Base-by-base conservation (phyloP, 1,140 invertebrate species). In the Epicauta chinensis region DNA sequence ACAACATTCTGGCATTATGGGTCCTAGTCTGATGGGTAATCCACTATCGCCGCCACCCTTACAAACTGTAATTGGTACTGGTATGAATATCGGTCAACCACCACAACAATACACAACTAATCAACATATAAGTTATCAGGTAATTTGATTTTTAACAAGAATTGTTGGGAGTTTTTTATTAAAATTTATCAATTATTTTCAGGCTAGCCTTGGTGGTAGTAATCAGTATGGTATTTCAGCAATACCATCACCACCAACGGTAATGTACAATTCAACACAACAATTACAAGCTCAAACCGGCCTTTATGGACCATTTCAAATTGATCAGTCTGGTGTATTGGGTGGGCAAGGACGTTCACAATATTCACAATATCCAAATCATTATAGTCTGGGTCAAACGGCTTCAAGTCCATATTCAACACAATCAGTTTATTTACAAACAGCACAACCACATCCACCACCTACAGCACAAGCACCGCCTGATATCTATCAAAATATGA, bases 191-290 rank as follows among this genome's bases (percentile, higher is more conserved):
- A 12, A 10, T 14, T 50, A 51, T 51, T 45, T 55, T 53, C 43
- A 66, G 64, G 43, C 61, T 10, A 45, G 56, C n/a, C 52, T 66
- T 34, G 59, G 61, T 43, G 55, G 63, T 47, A 67, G 54, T 31
- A 67, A 78, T 13, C 84, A 84, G 59, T 89, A 87, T 57, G 82
- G 84, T 2, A 83, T 91, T 61, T 83, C 88, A 17, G 84, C 88
- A 9, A 85, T 87, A 60, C 87, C 89, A 7, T 91, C 87, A 38
- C 88, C 89, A 9, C 88, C 88, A 11, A 83, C 83, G 2, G 80
- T 84, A 46, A 30, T 90, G 3, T 83, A 86, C 48, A 90, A 89
- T 54, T 83, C 86, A 16, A 81, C 83, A 48, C 82, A 87, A 69
- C 73, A 87, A 60, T 52, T 76, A 14, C 63, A 61, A 46, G 79